Evolutionary conservation across 1,140 invertebrate genomes (phyloP).

Genomic region (Bicyclus anynana): DNA sequence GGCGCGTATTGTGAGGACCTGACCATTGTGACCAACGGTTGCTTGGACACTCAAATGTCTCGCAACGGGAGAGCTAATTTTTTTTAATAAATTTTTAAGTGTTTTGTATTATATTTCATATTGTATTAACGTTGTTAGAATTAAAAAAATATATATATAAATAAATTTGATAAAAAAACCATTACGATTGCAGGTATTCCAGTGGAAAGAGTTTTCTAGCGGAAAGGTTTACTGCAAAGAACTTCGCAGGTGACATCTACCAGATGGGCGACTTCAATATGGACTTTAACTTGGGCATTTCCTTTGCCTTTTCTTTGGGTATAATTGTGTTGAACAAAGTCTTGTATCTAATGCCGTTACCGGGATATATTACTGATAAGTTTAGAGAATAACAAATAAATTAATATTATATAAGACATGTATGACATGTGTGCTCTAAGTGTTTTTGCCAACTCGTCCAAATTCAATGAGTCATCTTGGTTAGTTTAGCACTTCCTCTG

Average conservation of each 20-base stretch:
- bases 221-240: slow-evolving; percentile 84
- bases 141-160: too few relatives aligned
- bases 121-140: too few relatives aligned
- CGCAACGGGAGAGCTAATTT: too few relatives aligned
- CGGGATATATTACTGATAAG: slow-evolving; percentile 91
- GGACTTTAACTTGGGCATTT: slow-evolving; percentile 88
- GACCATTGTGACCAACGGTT: too few relatives aligned
- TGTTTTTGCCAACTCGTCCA: too few relatives aligned
- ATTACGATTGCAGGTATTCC: slow-evolving; percentile 81
- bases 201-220: slow-evolving; percentile 85
- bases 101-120: too few relatives aligned
- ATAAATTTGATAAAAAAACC: background rate
- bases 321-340: slow-evolving; percentile 90
- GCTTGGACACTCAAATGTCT: too few relatives aligned
- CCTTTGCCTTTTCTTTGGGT: slow-evolving; percentile 88
- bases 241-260: slow-evolving; percentile 77
- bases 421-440: background rate
- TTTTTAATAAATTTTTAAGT: too few relatives aligned
- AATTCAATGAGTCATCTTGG: too few relatives aligned
- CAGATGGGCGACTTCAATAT: slow-evolving; percentile 81
- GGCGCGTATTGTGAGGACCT: too few relatives aligned
- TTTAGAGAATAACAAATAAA: slow-evolving; percentile 81
- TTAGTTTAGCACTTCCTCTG: too few relatives aligned
- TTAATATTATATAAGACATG: background rate
- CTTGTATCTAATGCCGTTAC: slow-evolving; percentile 90